Evolutionary conservation across 2,797 vertebrate species (phyloP).

Genomic region (Scyliorhinus canicula): DNA sequence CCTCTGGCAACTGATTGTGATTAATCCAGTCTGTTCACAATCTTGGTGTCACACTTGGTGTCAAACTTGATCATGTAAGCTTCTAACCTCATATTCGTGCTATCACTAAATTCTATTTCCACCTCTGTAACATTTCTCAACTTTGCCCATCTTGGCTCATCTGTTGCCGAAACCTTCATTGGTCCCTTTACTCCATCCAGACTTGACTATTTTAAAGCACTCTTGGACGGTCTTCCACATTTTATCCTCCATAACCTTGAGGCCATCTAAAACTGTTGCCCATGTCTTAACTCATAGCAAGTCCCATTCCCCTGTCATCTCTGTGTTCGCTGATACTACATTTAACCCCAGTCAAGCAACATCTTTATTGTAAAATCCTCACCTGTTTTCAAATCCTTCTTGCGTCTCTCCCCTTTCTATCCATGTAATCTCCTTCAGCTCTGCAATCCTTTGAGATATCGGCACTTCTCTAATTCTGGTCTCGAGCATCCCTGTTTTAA

Average conservation of each 20-base stretch:
- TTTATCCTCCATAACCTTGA: neutral
- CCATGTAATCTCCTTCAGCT: neutral
- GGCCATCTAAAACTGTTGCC: neutral
- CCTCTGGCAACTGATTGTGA: no score
- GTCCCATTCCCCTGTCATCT: neutral
- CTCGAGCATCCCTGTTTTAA: neutral
- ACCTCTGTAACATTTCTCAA: no score
- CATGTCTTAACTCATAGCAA: neutral
- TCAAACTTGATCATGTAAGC: no score
- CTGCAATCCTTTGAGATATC: neutral
- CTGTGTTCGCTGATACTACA: no score
- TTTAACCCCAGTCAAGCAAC: neutral
- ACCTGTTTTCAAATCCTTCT: neutral
- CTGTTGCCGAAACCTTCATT: no score
- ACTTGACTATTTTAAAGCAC: neutral
- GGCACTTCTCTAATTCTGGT: neutral
- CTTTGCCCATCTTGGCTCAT: no score
- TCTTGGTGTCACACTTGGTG: no score
- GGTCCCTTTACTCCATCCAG: no score
- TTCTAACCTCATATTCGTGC: no score
- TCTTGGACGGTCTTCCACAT: neutral
- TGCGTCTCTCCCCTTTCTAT: neutral
- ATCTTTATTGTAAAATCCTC: neutral
- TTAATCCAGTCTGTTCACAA: no score
- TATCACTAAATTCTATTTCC: no score